These are phyloP conservation scores for Scolopax rusticola DNA, from an alignment of 2,797 vertebrate species.

Conservation along the genomic window DNA sequence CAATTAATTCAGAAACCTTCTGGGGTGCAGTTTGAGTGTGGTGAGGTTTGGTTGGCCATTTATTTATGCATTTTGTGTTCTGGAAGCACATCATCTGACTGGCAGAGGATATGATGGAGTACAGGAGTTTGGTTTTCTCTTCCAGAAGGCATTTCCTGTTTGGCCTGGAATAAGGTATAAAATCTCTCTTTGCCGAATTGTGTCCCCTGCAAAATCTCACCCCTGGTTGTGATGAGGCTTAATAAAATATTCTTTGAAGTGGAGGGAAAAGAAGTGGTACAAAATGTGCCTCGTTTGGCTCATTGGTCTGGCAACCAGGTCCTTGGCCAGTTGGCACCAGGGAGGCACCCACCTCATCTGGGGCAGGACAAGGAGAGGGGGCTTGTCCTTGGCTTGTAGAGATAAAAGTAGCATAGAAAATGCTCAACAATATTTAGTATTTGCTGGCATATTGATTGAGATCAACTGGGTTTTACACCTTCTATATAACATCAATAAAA, in stretches of 20 bases:
- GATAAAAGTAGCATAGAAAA: neutral
- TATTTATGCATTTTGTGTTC: neutral
- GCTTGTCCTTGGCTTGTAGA: neutral
- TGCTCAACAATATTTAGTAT: neutral
- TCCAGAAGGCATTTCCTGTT: neutral
- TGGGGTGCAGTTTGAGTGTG: neutral
- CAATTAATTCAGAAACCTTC: neutral
- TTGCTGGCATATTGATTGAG: slow-evolving; percentile 25
- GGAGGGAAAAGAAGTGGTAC: neutral
- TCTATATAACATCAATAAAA: slow-evolving; percentile 7
- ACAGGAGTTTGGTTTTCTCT: neutral
- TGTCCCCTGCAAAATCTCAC: neutral
- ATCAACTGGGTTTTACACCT: neutral
- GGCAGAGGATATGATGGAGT: neutral
- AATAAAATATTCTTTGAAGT: neutral
- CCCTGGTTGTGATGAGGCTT: neutral
- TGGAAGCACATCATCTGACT: neutral
- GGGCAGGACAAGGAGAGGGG: neutral
- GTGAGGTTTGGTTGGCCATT: rapidly evolving
- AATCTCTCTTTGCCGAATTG: neutral
- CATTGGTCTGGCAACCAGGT: rapidly evolving
- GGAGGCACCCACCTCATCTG: neutral
- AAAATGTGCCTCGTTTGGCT: neutral
- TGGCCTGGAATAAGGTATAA: neutral
- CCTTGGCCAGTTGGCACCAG: neutral